Percentiles rank a stretch among this genome's conserved stretches.
phyloP scores from a whole-genome alignment of 2,888 invertebrate species.

The Cinara cedri region DNA sequence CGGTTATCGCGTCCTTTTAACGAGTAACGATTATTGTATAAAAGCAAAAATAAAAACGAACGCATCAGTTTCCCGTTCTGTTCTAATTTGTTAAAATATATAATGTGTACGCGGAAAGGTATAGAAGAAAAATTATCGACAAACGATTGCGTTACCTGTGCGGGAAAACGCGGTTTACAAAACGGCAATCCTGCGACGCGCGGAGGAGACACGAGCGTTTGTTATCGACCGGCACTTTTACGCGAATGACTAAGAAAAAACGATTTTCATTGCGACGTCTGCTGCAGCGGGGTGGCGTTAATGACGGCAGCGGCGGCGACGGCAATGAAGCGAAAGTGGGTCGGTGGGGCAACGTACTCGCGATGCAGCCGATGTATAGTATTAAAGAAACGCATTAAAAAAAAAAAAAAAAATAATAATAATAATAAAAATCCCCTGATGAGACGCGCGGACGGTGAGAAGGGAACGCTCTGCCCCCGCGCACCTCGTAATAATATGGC shows the following conservation, averaged over 20 bases:
- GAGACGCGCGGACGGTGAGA: constrained; percentile 6
- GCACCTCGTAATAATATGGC: constrained; percentile 11
- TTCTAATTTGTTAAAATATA: no score
- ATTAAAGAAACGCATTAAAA: constrained; percentile 48
- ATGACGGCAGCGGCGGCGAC: constrained; percentile 44
- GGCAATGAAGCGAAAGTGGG: constrained; percentile 43
- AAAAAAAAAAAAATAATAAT: not conserved
- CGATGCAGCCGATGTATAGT: not conserved
- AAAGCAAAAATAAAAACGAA: no score
- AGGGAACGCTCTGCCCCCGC: not conserved
- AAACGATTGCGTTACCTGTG: no score
- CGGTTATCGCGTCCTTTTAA: no score
- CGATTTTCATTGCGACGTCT: constrained; percentile 24
- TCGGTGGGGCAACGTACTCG: constrained; percentile 47
- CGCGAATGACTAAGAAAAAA: constrained; percentile 4
- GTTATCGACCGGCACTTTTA: not conserved
- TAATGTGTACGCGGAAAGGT: no score
- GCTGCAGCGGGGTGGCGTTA: constrained; percentile 10
- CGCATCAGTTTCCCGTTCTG: no score
- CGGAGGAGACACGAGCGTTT: not conserved
- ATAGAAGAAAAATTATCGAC: no score
- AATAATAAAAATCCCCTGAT: not conserved
- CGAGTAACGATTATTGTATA: no score
- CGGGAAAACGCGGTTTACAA: not conserved
- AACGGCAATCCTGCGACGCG: not conserved